Conservation (phyloP, 35 echinoderm and acorn worm genomes). For the Lytechinus variegatus region DNA sequence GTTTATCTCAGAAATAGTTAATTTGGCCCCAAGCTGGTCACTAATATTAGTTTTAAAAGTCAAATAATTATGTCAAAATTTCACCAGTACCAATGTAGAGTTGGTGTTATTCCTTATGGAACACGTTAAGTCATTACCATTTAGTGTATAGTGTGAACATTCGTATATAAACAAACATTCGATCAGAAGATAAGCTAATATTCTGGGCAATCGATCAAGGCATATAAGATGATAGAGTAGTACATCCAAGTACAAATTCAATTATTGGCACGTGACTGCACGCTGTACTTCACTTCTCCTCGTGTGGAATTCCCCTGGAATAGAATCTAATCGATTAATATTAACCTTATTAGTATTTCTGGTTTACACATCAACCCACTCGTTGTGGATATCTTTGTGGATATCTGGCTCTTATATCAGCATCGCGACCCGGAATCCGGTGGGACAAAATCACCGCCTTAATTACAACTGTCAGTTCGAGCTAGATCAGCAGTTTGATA, state of each 20-base stretch:
- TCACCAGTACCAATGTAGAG: too few species aligned
- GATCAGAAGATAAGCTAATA: neutral
- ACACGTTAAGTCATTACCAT: too few species aligned
- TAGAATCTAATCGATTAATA: neutral
- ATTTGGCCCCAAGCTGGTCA: too few species aligned
- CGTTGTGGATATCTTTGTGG: neutral
- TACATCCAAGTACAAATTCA: constrained; percentile 5
- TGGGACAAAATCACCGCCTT: neutral
- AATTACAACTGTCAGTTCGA: neutral
- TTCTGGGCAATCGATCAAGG: neutral
- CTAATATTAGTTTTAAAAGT: too few species aligned
- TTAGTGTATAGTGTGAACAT: neutral
- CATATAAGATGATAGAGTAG: neutral
- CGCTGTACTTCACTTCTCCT: neutral
- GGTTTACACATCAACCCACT: neutral
- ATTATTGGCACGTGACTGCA: constrained; percentile 10
- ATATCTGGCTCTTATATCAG: neutral
- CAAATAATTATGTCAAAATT: too few species aligned
- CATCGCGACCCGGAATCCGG: neutral
- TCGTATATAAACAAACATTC: neutral
- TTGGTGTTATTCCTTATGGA: too few species aligned
- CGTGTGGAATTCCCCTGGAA: neutral
- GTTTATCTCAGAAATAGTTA: too few species aligned
- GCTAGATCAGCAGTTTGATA: neutral
- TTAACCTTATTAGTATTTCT: neutral